These are phyloP conservation scores for Sitobion miscanthi DNA, from an alignment of 1,140 invertebrate species.

Conservation along the genomic window DNA sequence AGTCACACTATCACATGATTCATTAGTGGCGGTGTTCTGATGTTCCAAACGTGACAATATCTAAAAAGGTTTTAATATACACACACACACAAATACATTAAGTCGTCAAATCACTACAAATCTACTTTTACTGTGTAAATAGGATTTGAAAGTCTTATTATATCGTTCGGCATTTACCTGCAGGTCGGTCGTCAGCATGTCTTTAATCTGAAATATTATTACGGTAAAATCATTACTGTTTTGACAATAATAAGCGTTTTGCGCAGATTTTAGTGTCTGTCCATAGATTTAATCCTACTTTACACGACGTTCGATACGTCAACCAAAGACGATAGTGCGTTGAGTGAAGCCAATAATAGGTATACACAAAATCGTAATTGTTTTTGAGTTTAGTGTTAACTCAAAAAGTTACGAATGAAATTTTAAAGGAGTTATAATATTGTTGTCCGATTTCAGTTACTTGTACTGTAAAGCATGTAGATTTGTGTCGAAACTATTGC, in stretches of 20 bases:
- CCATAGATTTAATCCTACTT: background rate
- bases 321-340: background rate
- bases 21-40: background rate
- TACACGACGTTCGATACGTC: background rate
- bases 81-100: background rate
- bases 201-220: background rate
- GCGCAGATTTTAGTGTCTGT: background rate
- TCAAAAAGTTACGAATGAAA: background rate
- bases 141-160: background rate
- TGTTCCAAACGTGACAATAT: background rate
- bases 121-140: background rate
- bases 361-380: fast-evolving
- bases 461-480: background rate
- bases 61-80: too few species aligned
- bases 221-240: background rate
- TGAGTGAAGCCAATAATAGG: background rate
- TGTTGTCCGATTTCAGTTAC: background rate
- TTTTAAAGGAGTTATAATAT: background rate
- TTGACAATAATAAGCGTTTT: background rate
- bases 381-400: background rate
- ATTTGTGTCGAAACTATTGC: background rate
- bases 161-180: background rate
- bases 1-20: background rate
- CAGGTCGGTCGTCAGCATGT: background rate
- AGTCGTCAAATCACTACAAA: background rate